Base-by-base conservation (phyloP, 1,140 invertebrate species). In the Orchesella cincta region DNA sequence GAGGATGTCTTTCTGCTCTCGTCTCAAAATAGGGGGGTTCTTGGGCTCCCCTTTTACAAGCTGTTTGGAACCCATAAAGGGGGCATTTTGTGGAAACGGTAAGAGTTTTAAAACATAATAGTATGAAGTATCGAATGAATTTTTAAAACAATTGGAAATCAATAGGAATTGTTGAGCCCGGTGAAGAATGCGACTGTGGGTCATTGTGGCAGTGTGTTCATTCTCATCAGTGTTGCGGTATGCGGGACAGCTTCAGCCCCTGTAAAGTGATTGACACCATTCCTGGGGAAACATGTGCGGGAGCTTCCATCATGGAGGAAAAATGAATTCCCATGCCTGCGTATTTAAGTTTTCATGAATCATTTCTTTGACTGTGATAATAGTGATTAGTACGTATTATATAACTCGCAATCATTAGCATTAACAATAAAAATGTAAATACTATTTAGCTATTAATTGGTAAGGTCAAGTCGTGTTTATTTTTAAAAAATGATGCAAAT, bases 71-170 rank as follows among this genome's bases (percentile, higher is more conserved):
- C 5, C 23, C 12, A 64, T 12, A 14, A 23, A 64, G 12, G 57
- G 8, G 57, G 5, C 57, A 64, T 64, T 64, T 64, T 64, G 57
- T 31, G 57, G 57, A 64, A 64, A 64, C 23, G 57, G 57, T n/a
- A n/a, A n/a, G n/a, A n/a, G n/a, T n/a, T n/a, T n/a, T n/a, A n/a
- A n/a, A n/a, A n/a, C n/a, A n/a, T n/a, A n/a, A n/a, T n/a, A n/a
- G n/a, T n/a, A n/a, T n/a, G n/a, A n/a, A n/a, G n/a, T n/a, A n/a
- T n/a, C n/a, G n/a, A n/a, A n/a, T n/a, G n/a, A n/a, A n/a, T n/a
- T n/a, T n/a, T n/a, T n/a, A n/a, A n/a, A n/a, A n/a, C n/a, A n/a
- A n/a, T n/a, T n/a, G n/a, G n/a, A n/a, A n/a, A n/a, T n/a, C n/a
- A n/a, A 12, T 12, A 64, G 57, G 57, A 5, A 26, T 64, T 8